Conservation (phyloP, 1,140 invertebrate genomes). For the Drosophila nannoptera region DNA sequence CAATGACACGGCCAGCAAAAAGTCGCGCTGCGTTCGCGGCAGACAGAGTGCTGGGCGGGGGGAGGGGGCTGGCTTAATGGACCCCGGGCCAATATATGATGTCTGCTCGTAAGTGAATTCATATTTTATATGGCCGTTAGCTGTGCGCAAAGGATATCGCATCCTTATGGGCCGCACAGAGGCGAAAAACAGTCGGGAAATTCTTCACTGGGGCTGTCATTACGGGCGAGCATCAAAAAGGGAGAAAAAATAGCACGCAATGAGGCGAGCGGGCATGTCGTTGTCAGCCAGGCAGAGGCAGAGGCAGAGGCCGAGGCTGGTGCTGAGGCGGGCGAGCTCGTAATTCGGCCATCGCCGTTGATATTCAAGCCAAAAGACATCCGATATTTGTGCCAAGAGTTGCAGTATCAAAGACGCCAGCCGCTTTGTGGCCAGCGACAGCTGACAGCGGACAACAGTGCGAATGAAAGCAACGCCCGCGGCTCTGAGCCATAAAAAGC, state of each 20-base stretch:
- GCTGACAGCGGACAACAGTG: conserved; percentile 66
- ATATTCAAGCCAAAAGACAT: conserved; percentile 59
- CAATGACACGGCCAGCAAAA: conserved; percentile 1
- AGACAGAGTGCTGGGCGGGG: conserved; percentile 7
- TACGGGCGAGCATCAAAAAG: conserved; percentile 18
- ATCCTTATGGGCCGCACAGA: not conserved
- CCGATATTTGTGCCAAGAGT: conserved; percentile 72
- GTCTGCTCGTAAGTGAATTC: conserved; percentile 71
- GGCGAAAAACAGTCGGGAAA: conserved; percentile 34
- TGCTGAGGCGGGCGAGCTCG: not conserved
- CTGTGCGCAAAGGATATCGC: conserved; percentile 22
- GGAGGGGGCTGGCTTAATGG: conserved; percentile 61
- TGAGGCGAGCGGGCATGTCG: conserved; percentile 49
- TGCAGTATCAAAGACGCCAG: conserved; percentile 66
- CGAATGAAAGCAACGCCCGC: conserved; percentile 48
- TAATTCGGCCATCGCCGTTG: conserved; percentile 38
- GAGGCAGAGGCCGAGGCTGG: no score
- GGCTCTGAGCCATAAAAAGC: conserved; percentile 8
- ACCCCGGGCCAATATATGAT: conserved; percentile 60
- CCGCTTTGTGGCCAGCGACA: conserved; percentile 64
- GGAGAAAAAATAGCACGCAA: conserved; percentile 21
- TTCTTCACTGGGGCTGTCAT: conserved; percentile 61
- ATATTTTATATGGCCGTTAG: conserved; percentile 75
- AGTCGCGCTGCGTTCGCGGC: conserved; percentile 8
- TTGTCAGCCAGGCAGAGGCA: conserved; percentile 12